Conservation (phyloP, 2,113 vertebrate species). For the Euleptes europaea region DNA sequence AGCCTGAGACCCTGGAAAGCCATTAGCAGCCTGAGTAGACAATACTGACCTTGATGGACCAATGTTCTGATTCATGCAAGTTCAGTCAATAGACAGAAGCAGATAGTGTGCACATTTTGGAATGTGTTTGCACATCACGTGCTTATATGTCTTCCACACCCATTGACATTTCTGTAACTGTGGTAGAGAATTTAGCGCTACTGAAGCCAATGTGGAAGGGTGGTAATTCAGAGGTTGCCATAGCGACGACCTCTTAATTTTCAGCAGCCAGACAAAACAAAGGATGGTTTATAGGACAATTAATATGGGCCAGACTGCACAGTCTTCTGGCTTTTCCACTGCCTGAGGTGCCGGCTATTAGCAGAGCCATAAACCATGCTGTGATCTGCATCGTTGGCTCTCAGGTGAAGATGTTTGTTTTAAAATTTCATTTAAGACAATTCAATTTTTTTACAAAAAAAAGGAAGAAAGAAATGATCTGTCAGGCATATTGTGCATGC, state of each 20-base stretch:
- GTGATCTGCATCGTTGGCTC: not conserved
- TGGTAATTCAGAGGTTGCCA: constrained; percentile 20
- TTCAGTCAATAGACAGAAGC: no score
- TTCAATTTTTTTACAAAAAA: not conserved
- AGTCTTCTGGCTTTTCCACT: not conserved
- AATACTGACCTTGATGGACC: no score
- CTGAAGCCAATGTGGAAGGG: constrained; percentile 1
- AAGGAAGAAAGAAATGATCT: not conserved
- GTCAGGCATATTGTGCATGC: no score
- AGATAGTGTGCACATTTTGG: not conserved
- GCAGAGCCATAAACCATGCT: constrained; percentile 38
- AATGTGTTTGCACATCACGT: no score
- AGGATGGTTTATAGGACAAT: constrained; percentile 31
- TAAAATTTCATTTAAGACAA: constrained; percentile 3
- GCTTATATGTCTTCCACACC: not conserved
- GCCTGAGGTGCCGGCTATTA: constrained; percentile 27
- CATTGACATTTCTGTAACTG: constrained; percentile 13
- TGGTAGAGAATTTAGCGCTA: constrained; percentile 13
- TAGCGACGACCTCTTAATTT: constrained; percentile 29
- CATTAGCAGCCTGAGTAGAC: no score
- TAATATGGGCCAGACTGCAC: constrained; percentile 9
- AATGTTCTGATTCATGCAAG: no score
- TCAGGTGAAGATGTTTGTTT: constrained; percentile 14
- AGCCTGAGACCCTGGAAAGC: no score
- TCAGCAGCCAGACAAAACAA: constrained; percentile 29